Evolutionary conservation across 2,888 invertebrate species (phyloP), one percentile per base, ranked within the genome.

Genomic region (Drosophila emarginata): DNA sequence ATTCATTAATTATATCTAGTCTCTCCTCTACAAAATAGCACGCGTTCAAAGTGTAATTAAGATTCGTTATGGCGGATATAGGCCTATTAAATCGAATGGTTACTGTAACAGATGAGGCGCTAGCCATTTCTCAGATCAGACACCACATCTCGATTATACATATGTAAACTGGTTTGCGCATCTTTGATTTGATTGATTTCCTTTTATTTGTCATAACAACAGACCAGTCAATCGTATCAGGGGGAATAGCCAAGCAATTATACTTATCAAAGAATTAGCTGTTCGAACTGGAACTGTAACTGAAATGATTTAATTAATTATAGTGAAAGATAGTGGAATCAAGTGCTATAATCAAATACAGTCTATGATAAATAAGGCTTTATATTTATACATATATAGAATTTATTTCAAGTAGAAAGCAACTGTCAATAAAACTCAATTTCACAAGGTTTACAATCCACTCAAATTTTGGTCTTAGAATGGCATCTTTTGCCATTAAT

Each of bases 41-140:
- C 82, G 82, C 72, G 76, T 62, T 56, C 67, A 82, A 78, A 70
- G 74, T 73, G 64, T 79, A 78, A 85, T 83, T 87, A 87, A 76
- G 76, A 83, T 83, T 87, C 72, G 88, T 67, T 78, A 80, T 69
- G 76, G 76, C 78, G 86, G 77, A 87, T 82, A 80, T 78, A 72
- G 67, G 72, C 72, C 57, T 72, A 82, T 84, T 82, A 85, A 78
- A 61, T 68, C 68, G 59, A 21, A 65, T 69, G 53, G 32, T 64
- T 79, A 64, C 72, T 73, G 67, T 71, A 68, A 64, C 37, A 54
- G 72, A 67, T 66, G 64, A 66, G 62, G 39, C 52, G 56, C 36
- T 14, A 11, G 11, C 9, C 12, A 18, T 39, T 52, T 54, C 36
- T 23, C 40, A 62, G 52, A 54, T 23, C 15, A 14, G 5, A n/a